Conservation (phyloP, 30 jellyfish, hydroid and myxozoan genomes). For the Pseudorhiza aurosa region DNA sequence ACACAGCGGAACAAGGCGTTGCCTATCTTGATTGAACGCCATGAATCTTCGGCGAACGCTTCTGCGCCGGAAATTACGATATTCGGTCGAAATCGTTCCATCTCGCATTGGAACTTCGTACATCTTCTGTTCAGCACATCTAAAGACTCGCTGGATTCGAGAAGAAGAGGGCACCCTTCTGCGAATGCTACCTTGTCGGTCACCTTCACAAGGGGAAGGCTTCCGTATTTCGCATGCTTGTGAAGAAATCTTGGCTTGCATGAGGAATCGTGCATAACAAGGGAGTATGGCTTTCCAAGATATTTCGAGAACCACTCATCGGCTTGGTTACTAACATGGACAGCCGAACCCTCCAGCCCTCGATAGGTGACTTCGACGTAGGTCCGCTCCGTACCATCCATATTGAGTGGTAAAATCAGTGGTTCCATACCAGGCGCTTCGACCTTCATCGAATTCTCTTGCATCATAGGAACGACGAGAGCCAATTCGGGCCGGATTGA, state of each 20-base stretch:
- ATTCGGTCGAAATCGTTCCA: constrained; percentile 74
- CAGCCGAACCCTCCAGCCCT: constrained; percentile 57
- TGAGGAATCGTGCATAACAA: constrained; percentile 11
- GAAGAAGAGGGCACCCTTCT: constrained; percentile 47
- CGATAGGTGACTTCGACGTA: constrained; percentile 4
- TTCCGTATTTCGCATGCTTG: constrained; percentile 7
- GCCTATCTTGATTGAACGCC: constrained; percentile 39
- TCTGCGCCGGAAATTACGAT: constrained; percentile 36
- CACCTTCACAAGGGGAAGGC: constrained; percentile 16
- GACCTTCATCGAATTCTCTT: constrained; percentile 14
- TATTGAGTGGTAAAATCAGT: not conserved
- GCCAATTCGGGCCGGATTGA: constrained; percentile 42
- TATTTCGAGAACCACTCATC: constrained; percentile 69
- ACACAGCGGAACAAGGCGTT: constrained; percentile 47
- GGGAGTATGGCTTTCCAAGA: constrained; percentile 45
- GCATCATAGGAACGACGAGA: constrained; percentile 23
- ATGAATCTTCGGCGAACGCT: constrained; percentile 64
- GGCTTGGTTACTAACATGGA: constrained; percentile 59
- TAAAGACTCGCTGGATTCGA: constrained; percentile 56
- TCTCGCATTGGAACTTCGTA: constrained; percentile 7
- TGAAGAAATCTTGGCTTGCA: constrained; percentile 54
- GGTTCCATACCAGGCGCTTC: constrained; percentile 67
- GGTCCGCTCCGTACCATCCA: not conserved
- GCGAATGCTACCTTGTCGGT: constrained; percentile 48
- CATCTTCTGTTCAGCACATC: constrained; percentile 15